Evolutionary conservation across 2,797 vertebrate genomes (phyloP), one percentile per base, ranked within the genome.

Genomic region (Coreius guichenoti): DNA sequence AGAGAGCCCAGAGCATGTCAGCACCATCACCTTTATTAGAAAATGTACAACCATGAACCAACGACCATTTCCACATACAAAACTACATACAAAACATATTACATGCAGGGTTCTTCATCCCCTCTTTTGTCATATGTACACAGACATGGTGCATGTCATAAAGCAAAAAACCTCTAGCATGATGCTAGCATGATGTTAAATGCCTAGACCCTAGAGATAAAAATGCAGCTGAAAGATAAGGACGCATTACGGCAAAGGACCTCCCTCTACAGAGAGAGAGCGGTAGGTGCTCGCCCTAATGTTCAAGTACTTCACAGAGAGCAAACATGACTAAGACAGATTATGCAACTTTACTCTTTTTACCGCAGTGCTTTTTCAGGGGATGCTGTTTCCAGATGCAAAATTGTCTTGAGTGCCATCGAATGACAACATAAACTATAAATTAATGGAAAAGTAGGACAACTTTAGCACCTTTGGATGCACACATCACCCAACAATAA

Each of bases 341-440:
- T 89, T 87, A 88, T 79, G 68, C 86, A 89, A 89, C 85, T 81
- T 87, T 79, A 58, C 67, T 49, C 82, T 69, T 43, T 86, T 75
- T 81, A 78, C 83, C 81, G 67, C 85, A 87, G 89, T 84, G 84
- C 76, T 85, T 33, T 76, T 81, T 87, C 43, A 79, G 49, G 77
- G 73, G 33, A 87, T 49, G 54, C 67, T 76, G 26, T 80, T 73
- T 77, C 77, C 43, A 86, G 76, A 83, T 77, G 80, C 61, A 83
- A 84, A 87, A 80, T 47, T 31, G 47, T 26, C 51, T 84, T 68
- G 63, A 81, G 45, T 73, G 63, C 65, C 56, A 33, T 47, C 29
- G 73, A 49, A 78, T 78, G 36, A 77, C 29, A 75, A 75, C 83
- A 39, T 70, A 67, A 75, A 70, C 72, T 58, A 63, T 19, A 86